Evolutionary conservation across 1,140 invertebrate genomes (phyloP).

Genomic region (Thaumatotibia leucotreta): DNA sequence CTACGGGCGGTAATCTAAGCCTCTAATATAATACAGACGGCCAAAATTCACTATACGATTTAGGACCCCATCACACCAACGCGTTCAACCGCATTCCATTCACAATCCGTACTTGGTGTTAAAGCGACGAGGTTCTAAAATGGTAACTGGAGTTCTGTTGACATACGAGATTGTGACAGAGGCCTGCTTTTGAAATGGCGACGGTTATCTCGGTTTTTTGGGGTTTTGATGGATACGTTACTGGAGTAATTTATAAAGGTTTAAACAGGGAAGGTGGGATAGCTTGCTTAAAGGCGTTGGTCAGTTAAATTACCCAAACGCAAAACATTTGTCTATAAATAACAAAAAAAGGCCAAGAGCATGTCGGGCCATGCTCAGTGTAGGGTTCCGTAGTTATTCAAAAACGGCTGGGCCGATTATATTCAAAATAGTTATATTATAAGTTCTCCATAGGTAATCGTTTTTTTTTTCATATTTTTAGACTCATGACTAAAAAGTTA

Average conservation of each 20-base stretch:
- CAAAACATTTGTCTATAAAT: too few relatives aligned
- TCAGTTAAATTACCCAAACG: too few relatives aligned
- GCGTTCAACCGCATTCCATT: not conserved
- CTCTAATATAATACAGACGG: not conserved
- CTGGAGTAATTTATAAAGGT: not conserved
- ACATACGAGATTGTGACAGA: not conserved
- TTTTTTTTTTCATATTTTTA: too few relatives aligned
- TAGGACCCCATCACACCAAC: not conserved
- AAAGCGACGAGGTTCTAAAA: not conserved
- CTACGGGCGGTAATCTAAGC: not conserved
- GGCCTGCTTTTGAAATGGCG: not conserved
- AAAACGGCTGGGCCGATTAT: too few relatives aligned
- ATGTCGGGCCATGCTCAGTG: too few relatives aligned
- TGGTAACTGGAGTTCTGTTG: not conserved
- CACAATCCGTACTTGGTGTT: not conserved
- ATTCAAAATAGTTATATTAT: too few relatives aligned
- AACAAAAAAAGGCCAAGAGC: too few relatives aligned
- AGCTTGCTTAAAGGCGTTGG: too few relatives aligned
- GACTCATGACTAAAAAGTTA: too few relatives aligned
- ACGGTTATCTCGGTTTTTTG: not conserved
- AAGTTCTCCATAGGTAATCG: too few relatives aligned
- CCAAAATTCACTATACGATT: not conserved
- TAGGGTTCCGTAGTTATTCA: too few relatives aligned
- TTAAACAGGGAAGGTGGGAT: too few relatives aligned
- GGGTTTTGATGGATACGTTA: slow-evolving; percentile 5